phyloP scores from a whole-genome alignment of 2,888 invertebrate genomes.

The Callimorpha dominula region DNA sequence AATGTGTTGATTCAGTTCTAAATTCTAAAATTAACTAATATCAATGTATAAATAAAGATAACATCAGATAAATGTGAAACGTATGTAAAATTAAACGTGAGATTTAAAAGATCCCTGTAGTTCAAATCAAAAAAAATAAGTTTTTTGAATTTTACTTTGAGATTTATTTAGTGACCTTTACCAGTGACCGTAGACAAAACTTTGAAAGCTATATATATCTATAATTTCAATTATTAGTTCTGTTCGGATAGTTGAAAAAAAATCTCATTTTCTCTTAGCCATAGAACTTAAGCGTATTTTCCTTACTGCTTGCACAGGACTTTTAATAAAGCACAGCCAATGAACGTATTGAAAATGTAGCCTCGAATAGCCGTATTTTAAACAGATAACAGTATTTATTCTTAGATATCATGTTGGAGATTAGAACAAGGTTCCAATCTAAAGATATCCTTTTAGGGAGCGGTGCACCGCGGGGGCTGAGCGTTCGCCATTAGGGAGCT shows the following conservation, averaged over 20 bases:
- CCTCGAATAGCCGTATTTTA: conserved; percentile 44
- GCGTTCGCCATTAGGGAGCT: conserved; percentile 61
- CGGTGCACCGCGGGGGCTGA: conserved; percentile 56
- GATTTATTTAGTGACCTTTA: not conserved
- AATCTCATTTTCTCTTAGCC: not conserved
- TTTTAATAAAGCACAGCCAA: conserved; percentile 30
- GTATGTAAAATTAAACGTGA: too few species aligned
- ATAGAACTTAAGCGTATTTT: not conserved
- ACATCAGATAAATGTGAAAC: too few species aligned
- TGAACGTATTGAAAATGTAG: conserved; percentile 29
- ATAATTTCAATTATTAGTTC: not conserved
- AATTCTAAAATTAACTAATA: too few species aligned
- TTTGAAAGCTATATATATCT: not conserved
- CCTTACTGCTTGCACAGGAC: conserved; percentile 16
- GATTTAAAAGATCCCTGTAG: not conserved
- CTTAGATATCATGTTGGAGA: conserved; percentile 53
- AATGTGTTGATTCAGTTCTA: too few species aligned
- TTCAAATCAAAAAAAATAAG: not conserved
- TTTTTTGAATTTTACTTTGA: not conserved
- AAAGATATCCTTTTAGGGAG: conserved; percentile 69
- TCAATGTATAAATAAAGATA: too few species aligned
- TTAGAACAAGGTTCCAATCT: conserved; percentile 67
- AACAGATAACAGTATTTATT: conserved; percentile 52
- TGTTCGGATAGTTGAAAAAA: not conserved
- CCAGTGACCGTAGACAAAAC: too few species aligned